These are phyloP conservation scores for Sesamia inferens DNA, from an alignment of 2,888 invertebrate genomes.

Conservation along the genomic window DNA sequence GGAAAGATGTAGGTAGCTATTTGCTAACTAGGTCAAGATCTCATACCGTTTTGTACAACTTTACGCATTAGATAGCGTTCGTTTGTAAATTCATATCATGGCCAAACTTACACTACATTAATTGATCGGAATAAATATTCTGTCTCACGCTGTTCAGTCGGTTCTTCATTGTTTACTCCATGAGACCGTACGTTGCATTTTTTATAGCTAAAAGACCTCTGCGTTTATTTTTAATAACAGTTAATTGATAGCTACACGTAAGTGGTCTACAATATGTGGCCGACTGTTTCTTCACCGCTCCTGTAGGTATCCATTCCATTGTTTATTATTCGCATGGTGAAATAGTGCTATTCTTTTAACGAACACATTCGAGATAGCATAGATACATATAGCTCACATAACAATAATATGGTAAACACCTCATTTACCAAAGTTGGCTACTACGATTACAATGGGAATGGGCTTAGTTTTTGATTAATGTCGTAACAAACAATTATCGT, in stretches of 20 bases:
- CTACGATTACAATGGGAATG: conserved; percentile 31
- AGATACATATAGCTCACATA: conserved; percentile 62
- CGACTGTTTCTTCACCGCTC: conserved; percentile 74
- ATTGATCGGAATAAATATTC: conserved; percentile 59
- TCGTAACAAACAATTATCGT: background rate
- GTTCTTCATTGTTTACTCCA: conserved; percentile 57
- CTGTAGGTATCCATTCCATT: conserved; percentile 72
- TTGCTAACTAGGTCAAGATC: conserved; percentile 60
- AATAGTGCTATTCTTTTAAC: conserved; percentile 74
- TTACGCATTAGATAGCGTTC: conserved; percentile 43
- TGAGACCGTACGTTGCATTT: conserved; percentile 61
- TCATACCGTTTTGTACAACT: conserved; percentile 61
- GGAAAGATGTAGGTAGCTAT: conserved; percentile 1
- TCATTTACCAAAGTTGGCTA: conserved; percentile 15
- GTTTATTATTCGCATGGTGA: conserved; percentile 73
- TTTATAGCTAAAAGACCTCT: conserved; percentile 64
- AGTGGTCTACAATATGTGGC: conserved; percentile 65
- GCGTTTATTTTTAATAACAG: conserved; percentile 67
- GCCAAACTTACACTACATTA: conserved; percentile 55
- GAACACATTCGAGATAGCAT: conserved; percentile 64
- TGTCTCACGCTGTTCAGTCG: conserved; percentile 42
- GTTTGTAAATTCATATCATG: conserved; percentile 52
- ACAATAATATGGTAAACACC: conserved; percentile 66
- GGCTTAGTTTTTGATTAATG: conserved; percentile 17
- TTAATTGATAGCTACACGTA: conserved; percentile 74